Evolutionary conservation across 2,113 vertebrate species (phyloP).

Genomic region (Prochilodus magdalenae): DNA sequence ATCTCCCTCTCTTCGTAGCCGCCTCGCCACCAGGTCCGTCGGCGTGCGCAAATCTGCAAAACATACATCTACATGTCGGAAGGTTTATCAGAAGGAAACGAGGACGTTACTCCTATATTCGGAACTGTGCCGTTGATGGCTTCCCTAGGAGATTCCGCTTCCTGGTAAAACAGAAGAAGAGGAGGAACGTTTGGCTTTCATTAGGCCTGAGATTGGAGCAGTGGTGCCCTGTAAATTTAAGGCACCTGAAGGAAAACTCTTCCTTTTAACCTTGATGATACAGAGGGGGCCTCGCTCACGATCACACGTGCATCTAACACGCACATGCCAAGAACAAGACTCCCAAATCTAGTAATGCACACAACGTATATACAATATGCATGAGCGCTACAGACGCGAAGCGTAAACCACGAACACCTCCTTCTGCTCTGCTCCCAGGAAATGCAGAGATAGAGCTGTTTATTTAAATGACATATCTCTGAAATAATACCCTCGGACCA

Average conservation of each 20-base stretch:
- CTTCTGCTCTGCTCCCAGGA: neutral
- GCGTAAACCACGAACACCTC: neutral
- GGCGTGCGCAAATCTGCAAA: slow-evolving; percentile 40
- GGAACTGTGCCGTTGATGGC: slow-evolving; percentile 16
- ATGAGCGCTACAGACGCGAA: neutral
- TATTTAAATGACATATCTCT: slow-evolving; percentile 2
- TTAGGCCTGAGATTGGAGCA: slow-evolving; percentile 44
- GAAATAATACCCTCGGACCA: neutral
- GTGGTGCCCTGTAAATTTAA: slow-evolving; percentile 32
- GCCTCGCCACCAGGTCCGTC: slow-evolving; percentile 4
- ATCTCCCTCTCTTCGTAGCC: slow-evolving; percentile 43
- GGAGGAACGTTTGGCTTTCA: slow-evolving; percentile 41
- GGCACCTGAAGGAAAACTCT: slow-evolving; percentile 21
- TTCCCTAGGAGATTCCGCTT: slow-evolving; percentile 43
- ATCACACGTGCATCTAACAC: slow-evolving; percentile 5
- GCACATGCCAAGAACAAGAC: slow-evolving; percentile 16
- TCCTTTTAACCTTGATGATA: slow-evolving; percentile 42
- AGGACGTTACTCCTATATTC: slow-evolving; percentile 40
- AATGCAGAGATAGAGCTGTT: neutral
- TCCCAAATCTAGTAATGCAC: neutral
- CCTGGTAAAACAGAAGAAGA: slow-evolving; percentile 31
- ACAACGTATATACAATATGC: slow-evolving; percentile 8
- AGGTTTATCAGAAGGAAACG: slow-evolving; percentile 49
- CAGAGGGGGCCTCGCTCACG: slow-evolving; percentile 15
- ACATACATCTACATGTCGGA: slow-evolving; percentile 40